These are phyloP conservation scores for Parnassius apollo DNA, from an alignment of 2,888 invertebrate genomes.

Conservation along the genomic window DNA sequence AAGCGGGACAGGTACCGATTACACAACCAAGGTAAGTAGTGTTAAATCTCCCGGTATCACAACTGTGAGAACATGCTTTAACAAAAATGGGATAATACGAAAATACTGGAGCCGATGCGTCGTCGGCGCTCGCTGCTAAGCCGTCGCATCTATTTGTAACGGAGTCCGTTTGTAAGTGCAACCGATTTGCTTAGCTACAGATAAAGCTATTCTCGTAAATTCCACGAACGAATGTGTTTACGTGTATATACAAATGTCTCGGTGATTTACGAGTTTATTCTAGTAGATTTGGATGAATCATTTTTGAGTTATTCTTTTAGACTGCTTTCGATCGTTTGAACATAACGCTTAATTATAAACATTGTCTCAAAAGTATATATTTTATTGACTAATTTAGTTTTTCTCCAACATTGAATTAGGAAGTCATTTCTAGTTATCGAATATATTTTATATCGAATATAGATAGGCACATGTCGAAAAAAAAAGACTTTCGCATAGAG, in stretches of 20 bases:
- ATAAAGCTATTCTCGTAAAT: conserved; percentile 31
- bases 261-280: conserved; percentile 25
- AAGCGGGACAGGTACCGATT: conserved; percentile 45
- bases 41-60: conserved; percentile 38
- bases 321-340: conserved; percentile 18
- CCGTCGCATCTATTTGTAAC: conserved; percentile 38
- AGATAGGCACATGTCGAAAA: too few relatives aligned
- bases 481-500: too few relatives aligned
- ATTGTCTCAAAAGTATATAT: neutral
- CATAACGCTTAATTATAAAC: conserved; percentile 1
- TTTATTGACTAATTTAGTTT: too few relatives aligned
- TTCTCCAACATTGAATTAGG: too few relatives aligned
- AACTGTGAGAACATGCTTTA: conserved; percentile 33
- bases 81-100: conserved; percentile 25
- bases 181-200: conserved; percentile 31
- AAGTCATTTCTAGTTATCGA: too few relatives aligned
- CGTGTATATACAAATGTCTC: conserved; percentile 27
- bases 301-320: conserved; percentile 15
- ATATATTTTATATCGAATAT: too few relatives aligned
- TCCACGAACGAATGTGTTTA: conserved; percentile 28
- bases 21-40: conserved; percentile 42
- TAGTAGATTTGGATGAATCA: conserved; percentile 17
- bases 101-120: conserved; percentile 34
- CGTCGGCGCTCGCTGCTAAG: conserved; percentile 30
- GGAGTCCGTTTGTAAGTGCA: conserved; percentile 30